Evolutionary conservation across 1,140 invertebrate genomes (phyloP).

Genomic region (Trachelipus rathkii): DNA sequence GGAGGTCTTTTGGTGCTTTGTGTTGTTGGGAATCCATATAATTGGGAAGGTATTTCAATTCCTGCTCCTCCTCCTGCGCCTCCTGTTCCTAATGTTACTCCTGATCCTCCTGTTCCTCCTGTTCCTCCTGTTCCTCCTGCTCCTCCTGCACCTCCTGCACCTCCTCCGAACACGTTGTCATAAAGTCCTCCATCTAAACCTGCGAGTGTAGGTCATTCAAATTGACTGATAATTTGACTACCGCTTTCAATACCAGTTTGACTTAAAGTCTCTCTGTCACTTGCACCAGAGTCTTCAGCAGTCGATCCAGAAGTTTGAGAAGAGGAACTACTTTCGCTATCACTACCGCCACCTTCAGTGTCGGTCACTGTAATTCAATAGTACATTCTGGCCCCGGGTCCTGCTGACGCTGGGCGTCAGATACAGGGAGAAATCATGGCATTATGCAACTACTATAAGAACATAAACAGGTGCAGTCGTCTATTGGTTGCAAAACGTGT

Average conservation of each 20-base stretch:
- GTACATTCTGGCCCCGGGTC: too few relatives aligned
- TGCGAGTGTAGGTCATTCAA: background rate
- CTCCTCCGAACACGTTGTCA: too few relatives aligned
- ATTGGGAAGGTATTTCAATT: conserved; percentile 1
- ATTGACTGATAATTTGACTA: background rate
- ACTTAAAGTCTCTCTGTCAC: background rate
- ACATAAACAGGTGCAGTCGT: too few relatives aligned
- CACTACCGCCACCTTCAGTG: conserved; percentile 6
- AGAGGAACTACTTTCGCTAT: conserved; percentile 18
- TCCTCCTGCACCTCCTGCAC: background rate
- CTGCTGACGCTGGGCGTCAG: too few relatives aligned
- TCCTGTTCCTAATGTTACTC: background rate
- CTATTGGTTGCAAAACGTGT: too few relatives aligned
- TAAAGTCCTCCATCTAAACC: too few relatives aligned
- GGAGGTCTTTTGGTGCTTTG: conserved; percentile 12
- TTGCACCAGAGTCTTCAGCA: background rate
- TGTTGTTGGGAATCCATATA: background rate
- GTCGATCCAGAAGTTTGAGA: too few relatives aligned
- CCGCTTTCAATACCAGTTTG: background rate
- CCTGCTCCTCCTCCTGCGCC: conserved; percentile 12
- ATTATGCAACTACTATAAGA: too few relatives aligned
- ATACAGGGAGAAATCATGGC: too few relatives aligned
- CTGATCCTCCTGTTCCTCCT: background rate
- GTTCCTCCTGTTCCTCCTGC: background rate
- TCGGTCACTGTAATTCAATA: background rate